Evolutionary conservation across 2,113 vertebrate species (phyloP).

Genomic region (Pao palembangensis): DNA sequence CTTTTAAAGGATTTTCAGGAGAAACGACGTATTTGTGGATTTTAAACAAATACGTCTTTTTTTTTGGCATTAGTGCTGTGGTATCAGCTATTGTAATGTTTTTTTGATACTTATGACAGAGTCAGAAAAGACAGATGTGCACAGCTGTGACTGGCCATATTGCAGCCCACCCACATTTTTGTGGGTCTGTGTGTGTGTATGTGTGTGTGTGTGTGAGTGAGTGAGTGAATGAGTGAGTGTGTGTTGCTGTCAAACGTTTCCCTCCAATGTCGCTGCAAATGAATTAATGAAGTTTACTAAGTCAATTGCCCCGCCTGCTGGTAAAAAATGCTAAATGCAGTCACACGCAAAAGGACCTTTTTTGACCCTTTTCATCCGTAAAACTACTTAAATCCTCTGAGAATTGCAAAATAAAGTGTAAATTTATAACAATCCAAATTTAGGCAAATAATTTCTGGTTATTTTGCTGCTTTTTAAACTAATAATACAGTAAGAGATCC

Average conservation of each 20-base stretch:
- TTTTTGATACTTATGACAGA: conserved; percentile 44
- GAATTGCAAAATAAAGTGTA: too few species aligned
- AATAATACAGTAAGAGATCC: too few species aligned
- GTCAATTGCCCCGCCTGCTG: conserved; percentile 42
- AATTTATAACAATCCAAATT: too few species aligned
- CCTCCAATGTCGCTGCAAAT: neutral
- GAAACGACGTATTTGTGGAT: conserved; percentile 5
- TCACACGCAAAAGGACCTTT: neutral
- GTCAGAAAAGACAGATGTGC: conserved; percentile 50
- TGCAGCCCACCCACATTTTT: conserved; percentile 58
- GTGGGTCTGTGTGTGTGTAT: conserved; percentile 1
- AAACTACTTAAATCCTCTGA: too few species aligned
- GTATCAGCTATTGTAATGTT: conserved; percentile 51
- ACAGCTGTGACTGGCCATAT: conserved; percentile 53
- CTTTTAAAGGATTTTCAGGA: conserved; percentile 4
- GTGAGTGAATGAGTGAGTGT: conserved; percentile 2
- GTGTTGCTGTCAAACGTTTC: conserved; percentile 1
- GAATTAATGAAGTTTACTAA: neutral
- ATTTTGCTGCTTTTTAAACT: neutral
- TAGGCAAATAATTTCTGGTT: neutral
- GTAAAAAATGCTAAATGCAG: neutral
- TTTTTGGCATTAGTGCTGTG: conserved; percentile 25
- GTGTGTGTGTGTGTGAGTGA: conserved; percentile 11
- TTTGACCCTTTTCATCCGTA: too few species aligned
- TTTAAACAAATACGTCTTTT: conserved; percentile 48